These are phyloP conservation scores for Pogonus chalceus DNA, from an alignment of 1,140 invertebrate species.

Conservation along the genomic window DNA sequence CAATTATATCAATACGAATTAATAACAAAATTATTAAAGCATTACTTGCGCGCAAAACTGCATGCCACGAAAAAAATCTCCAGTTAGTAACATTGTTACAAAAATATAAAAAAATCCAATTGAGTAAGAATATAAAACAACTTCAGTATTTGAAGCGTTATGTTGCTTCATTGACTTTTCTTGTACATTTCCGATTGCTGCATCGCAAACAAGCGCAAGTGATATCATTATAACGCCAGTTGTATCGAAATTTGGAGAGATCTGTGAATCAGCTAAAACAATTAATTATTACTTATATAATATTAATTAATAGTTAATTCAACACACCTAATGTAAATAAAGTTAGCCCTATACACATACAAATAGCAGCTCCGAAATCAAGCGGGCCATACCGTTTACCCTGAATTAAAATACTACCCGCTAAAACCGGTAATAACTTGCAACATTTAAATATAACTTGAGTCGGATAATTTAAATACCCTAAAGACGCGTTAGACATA, in stretches of 20 bases:
- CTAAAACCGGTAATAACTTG: conserved; percentile 89
- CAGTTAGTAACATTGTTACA: conserved; percentile 59
- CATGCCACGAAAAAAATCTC: conserved; percentile 65
- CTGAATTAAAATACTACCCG: conserved; percentile 86
- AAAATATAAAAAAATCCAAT: conserved; percentile 81
- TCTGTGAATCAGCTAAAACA: conserved; percentile 72
- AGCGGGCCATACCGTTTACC: conserved; percentile 74
- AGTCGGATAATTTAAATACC: conserved; percentile 92
- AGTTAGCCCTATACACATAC: conserved; percentile 86
- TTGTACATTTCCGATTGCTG: conserved; percentile 91
- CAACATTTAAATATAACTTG: conserved; percentile 94
- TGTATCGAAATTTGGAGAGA: conserved; percentile 79
- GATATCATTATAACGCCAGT: conserved; percentile 79
- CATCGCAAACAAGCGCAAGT: conserved; percentile 81
- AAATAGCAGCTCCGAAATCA: conserved; percentile 72
- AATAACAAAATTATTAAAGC: conserved; percentile 7
- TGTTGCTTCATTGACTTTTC: conserved; percentile 85
- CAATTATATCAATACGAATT: conserved; percentile 11
- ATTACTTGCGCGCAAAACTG: conserved; percentile 67
- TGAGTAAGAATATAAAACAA: conserved; percentile 88
- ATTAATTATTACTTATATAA: neutral
- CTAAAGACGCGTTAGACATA: conserved; percentile 89
- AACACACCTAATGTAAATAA: conserved; percentile 67
- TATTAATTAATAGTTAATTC: neutral
- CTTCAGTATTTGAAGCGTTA: conserved; percentile 77